Evolutionary conservation across 2,797 vertebrate genomes (phyloP), one percentile per base, ranked within the genome.

Genomic region (Hozukius guyotensis): DNA sequence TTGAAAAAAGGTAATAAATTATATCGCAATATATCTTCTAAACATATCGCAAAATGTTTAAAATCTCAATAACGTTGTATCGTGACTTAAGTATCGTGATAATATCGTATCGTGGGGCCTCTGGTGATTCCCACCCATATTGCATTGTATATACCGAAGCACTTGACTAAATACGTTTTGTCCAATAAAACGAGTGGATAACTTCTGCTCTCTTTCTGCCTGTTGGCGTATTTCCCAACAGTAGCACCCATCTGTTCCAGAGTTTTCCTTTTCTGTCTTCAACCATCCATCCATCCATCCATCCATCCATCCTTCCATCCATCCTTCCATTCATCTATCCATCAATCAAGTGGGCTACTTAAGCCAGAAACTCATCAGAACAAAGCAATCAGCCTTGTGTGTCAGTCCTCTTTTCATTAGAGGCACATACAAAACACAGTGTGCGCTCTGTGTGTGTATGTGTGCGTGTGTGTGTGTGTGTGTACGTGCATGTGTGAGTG

Each of bases 341-440:
- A 91, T 94, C 88, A 85, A 90, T 90, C 89, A 92, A 91, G 81
- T 52, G 72, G 78, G 65, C 87, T 89, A 93, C 91, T 93, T 90
- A 88, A 91, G 75, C 75, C 73, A 73, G 87, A 92, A 93, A 87
- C 89, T 92, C 91, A 93, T 93, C 92, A 92, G 86, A 91, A 94
- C 90, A 93, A 91, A 89, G 88, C 92, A 93, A 93, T 94, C 93
- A 91, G 89, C 85, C 82, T 73, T 87, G 89, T 88, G 83, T 66
- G 72, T 89, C 87, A 75, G 88, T 78, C 87, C 90, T 92, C 88
- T 94, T 93, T 94, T 94, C 93, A 92, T 92, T 93, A 93, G 82
- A 78, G 75, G 72, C 80, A 88, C 92, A 92, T 88, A 91, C 84
- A 93, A 93, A 91, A 77, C 71, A 73, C 52, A 72, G 83, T 52